Evolutionary conservation across 2,888 invertebrate species (phyloP), one percentile per base, ranked within the genome.

Genomic region (Geotrupes spiniger): DNA sequence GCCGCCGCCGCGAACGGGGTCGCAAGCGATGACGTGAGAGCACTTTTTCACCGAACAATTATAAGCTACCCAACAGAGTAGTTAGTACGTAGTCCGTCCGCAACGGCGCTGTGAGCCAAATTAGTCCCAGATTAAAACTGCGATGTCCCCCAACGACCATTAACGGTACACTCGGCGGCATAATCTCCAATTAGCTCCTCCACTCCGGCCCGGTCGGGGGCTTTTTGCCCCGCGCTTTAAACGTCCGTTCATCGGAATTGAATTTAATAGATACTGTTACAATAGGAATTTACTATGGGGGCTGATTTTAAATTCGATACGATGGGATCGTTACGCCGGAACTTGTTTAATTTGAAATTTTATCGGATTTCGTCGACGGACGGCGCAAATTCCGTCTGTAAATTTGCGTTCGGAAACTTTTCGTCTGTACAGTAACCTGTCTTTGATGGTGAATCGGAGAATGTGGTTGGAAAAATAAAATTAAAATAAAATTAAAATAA

Each of bases 41-140:
- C 43, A 46, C 46, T 46, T 46, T 46, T 46, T 46, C 45, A 29
- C 21, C 33, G 37, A n/a, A 37, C 50, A 50, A 50, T 50, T 50
- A 50, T 50, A 51, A 51, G 38, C 46, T 42, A 46, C 51, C 58
- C 58, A 53, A 59, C 60, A 60, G 62, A 57, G 60, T 58, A 59
- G 57, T 63, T 63, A 63, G 62, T 60, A 59, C 60, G 58, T 62
- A 62, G 58, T 57, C 63, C 52, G 62, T 62, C 63, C 66, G 60
- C 63, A 65, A 63, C 63, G 67, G 67, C 66, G 65, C 63, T 67
- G 64, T 58, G 61, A 60, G 63, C 67, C 64, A 68, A 71, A 71
- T 71, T 71, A 70, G 69, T 68, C 68, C 70, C 70, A 71, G 71
- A 71, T 71, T 71, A 71, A 71, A 71, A 71, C 66, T 70, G 66